Percentiles rank a stretch among this genome's conserved stretches.
These are phyloP conservation scores for Sturmia bella DNA, from an alignment of 2,888 invertebrate genomes.

Conservation along the genomic window DNA sequence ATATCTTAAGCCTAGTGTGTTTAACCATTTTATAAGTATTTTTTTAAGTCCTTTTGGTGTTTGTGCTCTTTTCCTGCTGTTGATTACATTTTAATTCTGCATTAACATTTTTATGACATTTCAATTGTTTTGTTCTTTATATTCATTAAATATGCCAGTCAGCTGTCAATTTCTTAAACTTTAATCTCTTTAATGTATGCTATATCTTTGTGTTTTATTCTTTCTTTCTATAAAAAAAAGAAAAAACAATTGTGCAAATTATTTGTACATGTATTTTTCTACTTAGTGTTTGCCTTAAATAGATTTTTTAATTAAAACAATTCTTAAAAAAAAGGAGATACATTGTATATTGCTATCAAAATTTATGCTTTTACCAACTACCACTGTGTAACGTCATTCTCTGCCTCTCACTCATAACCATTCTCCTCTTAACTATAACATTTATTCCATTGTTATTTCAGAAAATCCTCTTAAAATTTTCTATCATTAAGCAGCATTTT, in stretches of 20 bases:
- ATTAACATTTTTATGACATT: slow-evolving; percentile 44
- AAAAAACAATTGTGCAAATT: slow-evolving; percentile 42
- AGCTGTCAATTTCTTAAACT: slow-evolving; percentile 30
- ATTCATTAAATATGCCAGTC: slow-evolving; percentile 37
- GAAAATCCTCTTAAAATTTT: slow-evolving; percentile 67
- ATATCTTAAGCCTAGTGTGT: neutral
- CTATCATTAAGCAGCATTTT: slow-evolving; percentile 27
- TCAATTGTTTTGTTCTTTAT: slow-evolving; percentile 53
- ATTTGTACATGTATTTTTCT: slow-evolving; percentile 21
- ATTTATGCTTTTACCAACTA: slow-evolving; percentile 61
- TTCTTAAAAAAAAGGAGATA: slow-evolving; percentile 11
- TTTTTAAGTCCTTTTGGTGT: neutral
- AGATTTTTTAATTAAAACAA: slow-evolving; percentile 35
- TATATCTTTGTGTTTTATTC: no score
- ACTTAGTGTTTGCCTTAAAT: slow-evolving; percentile 12
- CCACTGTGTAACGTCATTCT: neutral
- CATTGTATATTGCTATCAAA: slow-evolving; percentile 45
- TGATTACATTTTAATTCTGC: slow-evolving; percentile 15
- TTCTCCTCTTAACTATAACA: slow-evolving; percentile 10
- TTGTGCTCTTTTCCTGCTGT: neutral
- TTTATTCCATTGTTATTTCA: slow-evolving; percentile 56
- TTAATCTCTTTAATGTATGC: slow-evolving; percentile 60
- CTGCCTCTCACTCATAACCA: neutral
- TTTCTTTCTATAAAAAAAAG: neutral
- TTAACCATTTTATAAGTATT: neutral